phyloP scores from a whole-genome alignment of 2,797 vertebrate genomes.

The Thamnophis elegans region DNA sequence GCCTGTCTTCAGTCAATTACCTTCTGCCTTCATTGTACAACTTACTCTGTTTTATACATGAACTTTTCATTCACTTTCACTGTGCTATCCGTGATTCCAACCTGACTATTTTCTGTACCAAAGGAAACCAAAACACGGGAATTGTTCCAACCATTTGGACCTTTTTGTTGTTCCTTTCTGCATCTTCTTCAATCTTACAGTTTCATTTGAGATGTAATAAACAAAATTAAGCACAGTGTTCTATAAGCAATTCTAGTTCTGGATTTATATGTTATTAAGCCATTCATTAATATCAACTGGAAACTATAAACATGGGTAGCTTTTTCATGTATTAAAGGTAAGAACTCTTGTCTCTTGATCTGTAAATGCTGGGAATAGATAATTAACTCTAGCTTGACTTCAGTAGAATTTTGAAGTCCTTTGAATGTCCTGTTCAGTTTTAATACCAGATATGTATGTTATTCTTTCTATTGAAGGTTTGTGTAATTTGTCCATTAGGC shows the following conservation, averaged over 20 bases:
- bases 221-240: not conserved
- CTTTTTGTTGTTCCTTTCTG: not conserved
- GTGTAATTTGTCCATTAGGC: not conserved
- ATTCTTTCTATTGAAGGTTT: not conserved
- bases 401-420: not conserved
- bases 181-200: not conserved
- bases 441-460: not conserved
- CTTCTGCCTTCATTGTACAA: not conserved
- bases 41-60: not conserved
- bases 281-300: not conserved
- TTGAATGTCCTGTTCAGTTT: not conserved
- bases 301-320: not conserved
- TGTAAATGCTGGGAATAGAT: not conserved
- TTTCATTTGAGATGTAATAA: not conserved
- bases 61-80: not conserved
- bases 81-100: not conserved
- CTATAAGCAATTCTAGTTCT: not conserved
- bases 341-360: not conserved
- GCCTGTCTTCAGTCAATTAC: not conserved
- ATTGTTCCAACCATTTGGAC: not conserved
- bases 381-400: not conserved
- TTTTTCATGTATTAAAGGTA: not conserved
- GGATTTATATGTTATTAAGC: not conserved
- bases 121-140: not conserved
- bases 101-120: not conserved